Base-by-base conservation (phyloP, 2,888 invertebrate species). In the Metallyticus violacea region DNA sequence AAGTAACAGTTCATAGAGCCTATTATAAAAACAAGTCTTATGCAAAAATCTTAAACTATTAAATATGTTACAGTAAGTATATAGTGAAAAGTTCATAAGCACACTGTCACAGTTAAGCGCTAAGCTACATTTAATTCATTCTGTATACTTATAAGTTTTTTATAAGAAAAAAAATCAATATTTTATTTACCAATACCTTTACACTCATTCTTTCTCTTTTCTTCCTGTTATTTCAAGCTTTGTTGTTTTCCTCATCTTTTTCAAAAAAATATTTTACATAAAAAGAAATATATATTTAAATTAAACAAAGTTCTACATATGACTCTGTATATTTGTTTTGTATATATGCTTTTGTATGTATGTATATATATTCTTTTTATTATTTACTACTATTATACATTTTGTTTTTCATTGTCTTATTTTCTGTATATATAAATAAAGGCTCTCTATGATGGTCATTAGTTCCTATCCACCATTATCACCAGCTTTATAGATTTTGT, bases 381-480 rank as follows among this genome's bases (percentile, higher is more conserved):
- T 83, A 77, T 83, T 77, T 83, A 29, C 25, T 77, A 77, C 7
- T 83, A 83, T 77, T 29, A 83, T 83, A 29, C 77, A 83, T 83
- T 28, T 77, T 28, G 62, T 1, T 83, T 80, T 77, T 83, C 83
- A 77, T 77, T 77, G 77, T 83, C 76, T 28, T 77, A 83, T 77
- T 28, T 79, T 79, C 27, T 27, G 7, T 27, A n/a, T 79, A 79
- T 28, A 83, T 83, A 83, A 83, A 83, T 83, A 83, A 29, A 28
- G n/a, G 26, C 9, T 77, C 6, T 83, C n/a, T 25, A 29, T 82
- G 82, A 83, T 29, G 77, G 83, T 77, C 77, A 77, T 28, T 28
- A 77, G 82, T 83, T 83, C 9, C 7, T 15, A 28, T 83, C 77
- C 76, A 77, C 77, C 77, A 62, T 1, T 29, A 6, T 30, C 81